Evolutionary conservation across 2,797 vertebrate genomes (phyloP).

Genomic region (Cuculus canorus): DNA sequence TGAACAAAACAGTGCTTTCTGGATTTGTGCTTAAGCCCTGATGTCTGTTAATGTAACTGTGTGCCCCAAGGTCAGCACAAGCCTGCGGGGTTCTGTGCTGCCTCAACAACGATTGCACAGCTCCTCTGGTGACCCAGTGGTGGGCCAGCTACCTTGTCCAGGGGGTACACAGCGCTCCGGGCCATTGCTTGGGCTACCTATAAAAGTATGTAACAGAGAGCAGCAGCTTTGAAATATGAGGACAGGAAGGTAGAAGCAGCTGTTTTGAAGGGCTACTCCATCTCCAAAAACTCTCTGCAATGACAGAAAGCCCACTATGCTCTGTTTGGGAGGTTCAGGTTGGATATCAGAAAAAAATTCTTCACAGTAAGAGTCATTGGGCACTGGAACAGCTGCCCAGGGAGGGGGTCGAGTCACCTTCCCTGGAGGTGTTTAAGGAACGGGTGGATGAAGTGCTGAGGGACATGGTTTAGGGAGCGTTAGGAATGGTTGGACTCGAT

Average conservation of each 20-base stretch:
- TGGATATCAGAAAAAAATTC: no score
- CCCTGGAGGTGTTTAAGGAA: no score
- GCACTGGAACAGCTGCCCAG: no score
- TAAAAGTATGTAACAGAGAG: background rate
- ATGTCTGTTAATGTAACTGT: background rate
- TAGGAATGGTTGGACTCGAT: no score
- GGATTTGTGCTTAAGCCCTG: background rate
- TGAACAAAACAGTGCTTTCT: background rate
- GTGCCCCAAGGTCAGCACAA: background rate
- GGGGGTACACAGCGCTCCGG: background rate
- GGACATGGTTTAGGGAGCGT: no score
- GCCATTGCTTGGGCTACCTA: background rate
- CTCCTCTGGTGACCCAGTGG: background rate
- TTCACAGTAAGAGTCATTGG: no score
- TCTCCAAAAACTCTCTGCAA: background rate
- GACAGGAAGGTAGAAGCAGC: background rate
- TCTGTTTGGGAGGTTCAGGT: no score
- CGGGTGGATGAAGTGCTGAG: no score
- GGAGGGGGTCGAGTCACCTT: no score
- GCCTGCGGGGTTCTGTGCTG: rapidly evolving
- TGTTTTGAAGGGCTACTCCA: background rate
- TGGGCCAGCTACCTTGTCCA: background rate
- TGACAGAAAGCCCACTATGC: background rate
- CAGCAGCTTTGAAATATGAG: background rate
- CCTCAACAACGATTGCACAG: background rate